Conservation (phyloP, 2,888 invertebrate genomes). For the Drosophila setosimentum region DNA sequence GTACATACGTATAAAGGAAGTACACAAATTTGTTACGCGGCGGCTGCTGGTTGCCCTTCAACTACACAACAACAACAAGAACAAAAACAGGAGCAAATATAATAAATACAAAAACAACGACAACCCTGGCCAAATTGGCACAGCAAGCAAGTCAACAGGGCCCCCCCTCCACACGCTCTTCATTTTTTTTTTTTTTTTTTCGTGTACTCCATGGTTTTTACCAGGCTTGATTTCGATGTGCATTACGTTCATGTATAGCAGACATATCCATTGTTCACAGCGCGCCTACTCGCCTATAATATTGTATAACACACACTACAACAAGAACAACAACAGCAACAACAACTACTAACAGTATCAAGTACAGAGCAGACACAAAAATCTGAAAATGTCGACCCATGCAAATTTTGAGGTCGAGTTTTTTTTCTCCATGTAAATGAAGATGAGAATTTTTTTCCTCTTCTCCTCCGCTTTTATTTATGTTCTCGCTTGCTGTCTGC, state of each 20-base stretch:
- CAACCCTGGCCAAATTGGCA: constrained; percentile 58
- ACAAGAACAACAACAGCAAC: constrained; percentile 12
- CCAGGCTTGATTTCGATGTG: constrained; percentile 46
- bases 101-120: constrained; percentile 28
- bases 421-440: constrained; percentile 47
- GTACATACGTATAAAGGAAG: constrained; percentile 18
- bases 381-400: constrained; percentile 67
- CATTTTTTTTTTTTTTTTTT: background rate
- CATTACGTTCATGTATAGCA: constrained; percentile 60
- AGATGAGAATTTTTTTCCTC: constrained; percentile 50
- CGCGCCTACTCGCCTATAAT: constrained; percentile 58
- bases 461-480: constrained; percentile 14
- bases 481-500: constrained; percentile 1
- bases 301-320: constrained; percentile 58
- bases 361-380: constrained; percentile 37
- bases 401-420: constrained; percentile 65
- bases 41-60: constrained; percentile 57
- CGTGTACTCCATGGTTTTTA: background rate
- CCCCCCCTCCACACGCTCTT: constrained; percentile 7
- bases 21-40: constrained; percentile 51
- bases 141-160: constrained; percentile 58
- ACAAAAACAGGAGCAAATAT: background rate
- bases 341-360: constrained; percentile 23
- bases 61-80: constrained; percentile 27
- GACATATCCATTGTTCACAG: constrained; percentile 64